phyloP scores from a whole-genome alignment of 2,797 vertebrate genomes.

The Mallotus villosus region DNA sequence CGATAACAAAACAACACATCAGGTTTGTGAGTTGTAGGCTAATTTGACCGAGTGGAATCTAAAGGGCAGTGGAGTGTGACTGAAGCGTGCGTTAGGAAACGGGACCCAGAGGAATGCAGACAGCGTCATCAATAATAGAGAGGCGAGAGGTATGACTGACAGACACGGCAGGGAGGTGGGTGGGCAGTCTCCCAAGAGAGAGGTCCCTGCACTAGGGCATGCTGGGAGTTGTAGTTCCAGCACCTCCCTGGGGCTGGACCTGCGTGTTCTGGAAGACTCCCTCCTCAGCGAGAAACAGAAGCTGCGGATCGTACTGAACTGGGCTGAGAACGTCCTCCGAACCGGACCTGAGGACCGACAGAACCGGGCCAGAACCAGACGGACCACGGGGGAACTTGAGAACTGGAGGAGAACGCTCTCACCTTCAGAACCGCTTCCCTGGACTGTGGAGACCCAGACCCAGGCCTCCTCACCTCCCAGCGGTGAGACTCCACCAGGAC shows the following conservation, averaged over 20 bases:
- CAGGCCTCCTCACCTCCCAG: neutral
- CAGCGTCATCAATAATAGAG: too few species aligned
- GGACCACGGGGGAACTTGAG: neutral
- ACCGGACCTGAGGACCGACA: conserved; percentile 25
- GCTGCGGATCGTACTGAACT: conserved; percentile 62
- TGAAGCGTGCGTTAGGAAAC: neutral
- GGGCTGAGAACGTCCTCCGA: conserved; percentile 62
- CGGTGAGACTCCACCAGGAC: neutral
- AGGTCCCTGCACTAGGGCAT: conserved; percentile 23
- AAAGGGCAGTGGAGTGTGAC: neutral
- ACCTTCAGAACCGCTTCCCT: neutral
- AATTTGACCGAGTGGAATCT: neutral
- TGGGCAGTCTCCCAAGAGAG: neutral
- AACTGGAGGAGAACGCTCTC: neutral
- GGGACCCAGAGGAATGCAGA: too few species aligned
- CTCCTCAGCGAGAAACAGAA: conserved; percentile 67
- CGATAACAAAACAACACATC: neutral
- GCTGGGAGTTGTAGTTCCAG: conserved; percentile 29
- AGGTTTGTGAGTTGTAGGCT: neutral
- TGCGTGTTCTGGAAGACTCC: conserved; percentile 42
- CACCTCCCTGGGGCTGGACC: conserved; percentile 31
- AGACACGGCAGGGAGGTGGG: neutral
- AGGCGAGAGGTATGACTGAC: neutral
- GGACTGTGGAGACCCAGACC: neutral
- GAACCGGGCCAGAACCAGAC: conserved; percentile 18